Percentiles rank a stretch among this genome's conserved stretches.
Conservation (phyloP, 2,113 vertebrate genomes). For the Nannobrachium achirus region DNA sequence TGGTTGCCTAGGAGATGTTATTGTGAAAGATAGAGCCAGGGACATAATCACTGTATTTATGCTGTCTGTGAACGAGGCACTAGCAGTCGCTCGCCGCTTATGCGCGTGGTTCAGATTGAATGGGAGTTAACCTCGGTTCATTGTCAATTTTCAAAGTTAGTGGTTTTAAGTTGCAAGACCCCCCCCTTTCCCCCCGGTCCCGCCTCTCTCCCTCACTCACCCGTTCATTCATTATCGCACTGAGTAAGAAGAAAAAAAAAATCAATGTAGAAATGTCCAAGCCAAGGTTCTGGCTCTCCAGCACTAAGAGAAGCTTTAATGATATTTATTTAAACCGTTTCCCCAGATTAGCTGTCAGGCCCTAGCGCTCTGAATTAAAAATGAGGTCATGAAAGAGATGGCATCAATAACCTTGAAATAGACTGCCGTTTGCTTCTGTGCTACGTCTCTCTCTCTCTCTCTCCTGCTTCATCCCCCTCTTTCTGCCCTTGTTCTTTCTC, state of each 20-base stretch:
- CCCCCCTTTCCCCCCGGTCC: no score
- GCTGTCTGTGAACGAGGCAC: constrained; percentile 58
- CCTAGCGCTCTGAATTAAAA: constrained; percentile 81
- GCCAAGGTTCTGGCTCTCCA: constrained; percentile 61
- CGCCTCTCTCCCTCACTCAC: not conserved
- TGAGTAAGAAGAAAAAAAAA: constrained; percentile 28
- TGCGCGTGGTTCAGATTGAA: constrained; percentile 60
- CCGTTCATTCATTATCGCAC: constrained; percentile 62
- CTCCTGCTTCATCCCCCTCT: constrained; percentile 13
- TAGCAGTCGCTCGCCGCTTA: constrained; percentile 62
- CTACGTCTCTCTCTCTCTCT: constrained; percentile 47
- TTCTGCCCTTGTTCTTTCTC: constrained; percentile 8
- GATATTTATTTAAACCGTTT: constrained; percentile 83
- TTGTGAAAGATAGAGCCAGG: constrained; percentile 68
- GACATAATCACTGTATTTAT: constrained; percentile 72
- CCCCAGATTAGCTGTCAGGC: constrained; percentile 79
- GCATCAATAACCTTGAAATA: constrained; percentile 86
- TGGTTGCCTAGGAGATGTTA: constrained; percentile 75
- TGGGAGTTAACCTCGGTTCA: constrained; percentile 69
- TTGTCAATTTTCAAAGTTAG: constrained; percentile 70
- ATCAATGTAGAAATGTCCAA: constrained; percentile 74
- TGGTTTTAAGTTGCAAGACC: constrained; percentile 51
- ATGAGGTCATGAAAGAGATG: constrained; percentile 85
- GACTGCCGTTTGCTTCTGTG: constrained; percentile 78
- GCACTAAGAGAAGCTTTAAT: constrained; percentile 71